These are phyloP conservation scores for Cirrhinus molitorella DNA, from an alignment of 2,797 vertebrate genomes.

Conservation along the genomic window DNA sequence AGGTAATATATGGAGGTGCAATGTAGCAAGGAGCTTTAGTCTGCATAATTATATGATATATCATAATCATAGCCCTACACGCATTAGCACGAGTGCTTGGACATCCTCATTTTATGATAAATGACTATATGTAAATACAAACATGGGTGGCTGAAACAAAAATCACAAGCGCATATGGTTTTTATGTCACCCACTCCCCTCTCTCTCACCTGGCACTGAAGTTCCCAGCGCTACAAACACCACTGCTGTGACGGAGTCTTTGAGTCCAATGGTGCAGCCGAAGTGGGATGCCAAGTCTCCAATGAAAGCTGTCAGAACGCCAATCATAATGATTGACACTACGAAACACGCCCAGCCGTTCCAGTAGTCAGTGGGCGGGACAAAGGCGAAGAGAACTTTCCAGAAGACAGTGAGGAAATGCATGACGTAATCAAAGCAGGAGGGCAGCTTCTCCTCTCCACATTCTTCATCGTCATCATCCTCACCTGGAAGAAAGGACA, in stretches of 20 bases:
- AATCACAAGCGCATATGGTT: neutral
- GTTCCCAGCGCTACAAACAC: conserved; percentile 97
- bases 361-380: conserved; percentile 98
- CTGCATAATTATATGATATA: conserved; percentile 56
- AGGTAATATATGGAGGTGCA: conserved; percentile 56
- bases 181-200: conserved; percentile 74
- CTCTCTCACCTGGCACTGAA: conserved; percentile 90
- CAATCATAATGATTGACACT: conserved; percentile 97
- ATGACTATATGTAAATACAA: conserved; percentile 19
- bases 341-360: conserved; percentile 99
- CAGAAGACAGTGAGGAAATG: conserved; percentile 99
- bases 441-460: conserved; percentile 97
- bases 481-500: conserved; percentile 81
- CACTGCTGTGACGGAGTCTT: conserved; percentile 96
- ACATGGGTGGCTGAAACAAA: conserved; percentile 27
- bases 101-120: conserved; percentile 34
- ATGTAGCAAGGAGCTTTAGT: conserved; percentile 39
- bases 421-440: conserved; percentile 99
- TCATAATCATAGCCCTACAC: conserved; percentile 36
- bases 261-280: conserved; percentile 96
- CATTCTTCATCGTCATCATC: conserved; percentile 97
- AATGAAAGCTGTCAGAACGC: conserved; percentile 93
- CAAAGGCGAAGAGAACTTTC: conserved; percentile 98
- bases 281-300: conserved; percentile 97
- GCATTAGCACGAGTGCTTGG: neutral